Conservation (phyloP, 37 sponge, comb jelly and placozoan genomes). For the Halisarca cf. caerulea region DNA sequence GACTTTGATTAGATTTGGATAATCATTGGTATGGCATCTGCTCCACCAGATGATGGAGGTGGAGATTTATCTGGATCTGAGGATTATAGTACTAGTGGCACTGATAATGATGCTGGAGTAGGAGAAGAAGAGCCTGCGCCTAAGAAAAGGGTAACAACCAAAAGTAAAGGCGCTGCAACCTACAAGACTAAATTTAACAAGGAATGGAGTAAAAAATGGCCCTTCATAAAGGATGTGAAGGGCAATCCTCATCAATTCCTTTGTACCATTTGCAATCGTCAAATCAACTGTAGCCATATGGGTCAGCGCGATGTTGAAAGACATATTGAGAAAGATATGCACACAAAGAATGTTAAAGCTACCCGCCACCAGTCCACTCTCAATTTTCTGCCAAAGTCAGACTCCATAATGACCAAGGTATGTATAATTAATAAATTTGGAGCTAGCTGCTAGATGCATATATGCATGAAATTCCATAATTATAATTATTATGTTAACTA, state of each 20-base stretch:
- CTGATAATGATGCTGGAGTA: neutral
- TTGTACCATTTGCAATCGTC: slow-evolving; percentile 18
- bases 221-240: slow-evolving; percentile 4
- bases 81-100: no score
- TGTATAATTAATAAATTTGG: no score
- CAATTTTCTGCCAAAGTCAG: neutral
- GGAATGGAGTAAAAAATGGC: slow-evolving; percentile 29
- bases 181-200: slow-evolving; percentile 23
- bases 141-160: neutral
- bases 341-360: neutral
- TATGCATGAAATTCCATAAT: no score
- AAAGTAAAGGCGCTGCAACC: slow-evolving; percentile 1
- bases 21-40: no score
- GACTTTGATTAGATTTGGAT: no score
- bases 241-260: neutral
- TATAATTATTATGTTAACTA: no score
- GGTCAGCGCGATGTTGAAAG: slow-evolving; percentile 23
- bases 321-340: neutral
- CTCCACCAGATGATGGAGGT: no score
- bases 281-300: slow-evolving; percentile 31
- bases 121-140: neutral
- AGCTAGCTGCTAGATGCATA: no score
- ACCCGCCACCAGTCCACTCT: no score
- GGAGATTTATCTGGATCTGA: no score
- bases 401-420: no score